A percentile compares a stretch with the other conserved stretches of the same genome.
These are phyloP conservation scores for Oplegnathus fasciatus DNA, from an alignment of 2,113 vertebrate genomes.

Conservation along the genomic window DNA sequence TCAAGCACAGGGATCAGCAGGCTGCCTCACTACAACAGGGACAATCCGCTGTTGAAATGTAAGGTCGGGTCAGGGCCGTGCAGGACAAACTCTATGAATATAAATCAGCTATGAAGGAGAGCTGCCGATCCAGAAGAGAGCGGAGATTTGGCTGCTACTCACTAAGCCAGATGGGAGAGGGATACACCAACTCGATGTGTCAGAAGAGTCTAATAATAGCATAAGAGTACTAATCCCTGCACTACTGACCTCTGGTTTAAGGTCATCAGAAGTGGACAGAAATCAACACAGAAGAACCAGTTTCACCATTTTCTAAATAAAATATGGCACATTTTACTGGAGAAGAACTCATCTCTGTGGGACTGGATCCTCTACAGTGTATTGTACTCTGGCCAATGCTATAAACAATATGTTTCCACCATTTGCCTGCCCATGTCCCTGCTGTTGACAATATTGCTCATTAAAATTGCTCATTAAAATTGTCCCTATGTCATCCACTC, in stretches of 20 bases:
- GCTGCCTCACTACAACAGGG: slow-evolving; percentile 22
- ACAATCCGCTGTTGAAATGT: slow-evolving; percentile 52
- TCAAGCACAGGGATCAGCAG: slow-evolving; percentile 42
- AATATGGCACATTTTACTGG: neutral
- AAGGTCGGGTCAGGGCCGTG: slow-evolving; percentile 50
- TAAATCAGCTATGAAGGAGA: slow-evolving; percentile 59
- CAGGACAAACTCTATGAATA: slow-evolving; percentile 62
- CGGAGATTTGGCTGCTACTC: slow-evolving; percentile 27
- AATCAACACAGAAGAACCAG: neutral
- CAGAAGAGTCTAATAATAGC: slow-evolving; percentile 32
- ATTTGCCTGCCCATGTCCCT: neutral
- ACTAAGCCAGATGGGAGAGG: slow-evolving; percentile 12
- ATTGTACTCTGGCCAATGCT: neutral
- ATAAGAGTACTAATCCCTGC: slow-evolving; percentile 1
- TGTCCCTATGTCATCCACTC: neutral
- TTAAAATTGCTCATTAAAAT: slow-evolving; percentile 5
- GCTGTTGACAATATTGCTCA: slow-evolving; percentile 3
- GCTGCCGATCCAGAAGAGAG: slow-evolving; percentile 43
- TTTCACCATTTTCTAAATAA: neutral
- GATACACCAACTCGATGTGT: slow-evolving; percentile 10
- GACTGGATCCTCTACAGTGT: neutral
- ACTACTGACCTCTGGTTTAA: slow-evolving; percentile 20
- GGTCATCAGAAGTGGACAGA: neutral
- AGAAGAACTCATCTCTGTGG: neutral
- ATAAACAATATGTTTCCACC: neutral